Conservation (phyloP, 2,113 vertebrate genomes). For the Theristicus caerulescens region DNA sequence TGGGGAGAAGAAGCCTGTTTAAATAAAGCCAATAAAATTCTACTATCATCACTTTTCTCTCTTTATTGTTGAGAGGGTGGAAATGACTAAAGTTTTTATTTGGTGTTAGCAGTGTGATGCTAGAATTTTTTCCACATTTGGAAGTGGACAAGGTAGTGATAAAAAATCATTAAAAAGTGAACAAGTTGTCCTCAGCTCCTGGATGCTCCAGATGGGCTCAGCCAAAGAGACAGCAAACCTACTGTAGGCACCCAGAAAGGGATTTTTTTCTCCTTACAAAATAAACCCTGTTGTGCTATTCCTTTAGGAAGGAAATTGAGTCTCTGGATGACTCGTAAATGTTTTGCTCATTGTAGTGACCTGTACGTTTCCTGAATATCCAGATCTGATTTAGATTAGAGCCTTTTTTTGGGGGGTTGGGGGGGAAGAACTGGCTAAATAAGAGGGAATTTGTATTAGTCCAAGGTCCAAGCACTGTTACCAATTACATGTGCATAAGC, state of each 20-base stretch:
- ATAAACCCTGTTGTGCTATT: constrained; percentile 33
- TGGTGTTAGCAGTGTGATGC: constrained; percentile 36
- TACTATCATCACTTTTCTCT: constrained; percentile 54
- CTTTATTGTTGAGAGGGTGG: constrained; percentile 50
- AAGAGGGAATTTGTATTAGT: constrained; percentile 55
- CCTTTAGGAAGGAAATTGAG: constrained; percentile 67
- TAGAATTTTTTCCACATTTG: constrained; percentile 59
- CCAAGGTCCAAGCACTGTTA: constrained; percentile 32
- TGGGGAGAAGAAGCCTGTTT: constrained; percentile 59
- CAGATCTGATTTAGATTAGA: constrained; percentile 65
- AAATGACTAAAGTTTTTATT: constrained; percentile 50
- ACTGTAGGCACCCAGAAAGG: not conserved
- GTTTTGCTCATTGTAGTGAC: constrained; percentile 55
- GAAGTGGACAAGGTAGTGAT: constrained; percentile 44
- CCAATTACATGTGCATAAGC: constrained; percentile 28
- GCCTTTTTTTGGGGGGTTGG: not conserved
- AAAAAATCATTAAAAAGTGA: constrained; percentile 39
- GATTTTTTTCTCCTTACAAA: constrained; percentile 35
- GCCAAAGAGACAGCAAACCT: constrained; percentile 23
- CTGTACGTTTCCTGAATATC: constrained; percentile 49
- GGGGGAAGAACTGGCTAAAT: not conserved
- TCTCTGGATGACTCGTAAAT: constrained; percentile 51
- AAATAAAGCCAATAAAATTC: constrained; percentile 54
- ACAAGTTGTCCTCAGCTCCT: constrained; percentile 37
- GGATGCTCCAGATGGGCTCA: not conserved